Evolutionary conservation across 2,797 vertebrate species (phyloP).

Genomic region (Anguilla anguilla): DNA sequence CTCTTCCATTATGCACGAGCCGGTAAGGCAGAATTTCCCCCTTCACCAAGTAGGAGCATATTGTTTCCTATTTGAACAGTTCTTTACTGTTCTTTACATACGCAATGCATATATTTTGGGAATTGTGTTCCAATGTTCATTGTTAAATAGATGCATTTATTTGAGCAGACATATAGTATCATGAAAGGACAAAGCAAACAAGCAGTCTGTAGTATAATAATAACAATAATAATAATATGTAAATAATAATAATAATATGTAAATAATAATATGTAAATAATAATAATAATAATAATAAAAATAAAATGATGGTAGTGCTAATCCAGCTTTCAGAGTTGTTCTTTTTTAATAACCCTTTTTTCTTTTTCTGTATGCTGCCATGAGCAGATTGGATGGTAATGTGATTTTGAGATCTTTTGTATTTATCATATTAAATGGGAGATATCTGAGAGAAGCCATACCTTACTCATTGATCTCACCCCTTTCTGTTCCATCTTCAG

Average conservation of each 20-base stretch:
- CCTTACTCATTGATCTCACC: neutral
- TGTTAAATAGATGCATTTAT: neutral
- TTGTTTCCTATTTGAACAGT: neutral
- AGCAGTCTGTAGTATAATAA: neutral
- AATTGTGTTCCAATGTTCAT: neutral
- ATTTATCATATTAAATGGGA: neutral
- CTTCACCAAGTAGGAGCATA: neutral
- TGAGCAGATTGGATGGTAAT: conserved; percentile 95
- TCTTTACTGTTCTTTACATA: neutral
- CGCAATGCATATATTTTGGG: neutral
- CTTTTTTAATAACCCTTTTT: conserved; percentile 38
- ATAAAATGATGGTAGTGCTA: neutral
- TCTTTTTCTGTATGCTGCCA: conserved; percentile 68
- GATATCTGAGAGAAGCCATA: neutral
- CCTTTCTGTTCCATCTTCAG: conserved; percentile 59
- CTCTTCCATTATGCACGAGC: conserved; percentile 93
- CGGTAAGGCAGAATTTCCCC: conserved; percentile 66
- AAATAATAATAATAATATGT: neutral
- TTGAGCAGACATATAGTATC: neutral
- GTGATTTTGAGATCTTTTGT: conserved; percentile 41
- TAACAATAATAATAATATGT: neutral
- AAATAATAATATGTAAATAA: neutral
- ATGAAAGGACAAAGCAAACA: neutral
- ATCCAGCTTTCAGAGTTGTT: conserved; percentile 5
- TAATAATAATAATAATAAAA: neutral